Evolutionary conservation across 2,113 vertebrate genomes (phyloP), one percentile per base, ranked within the genome.

Genomic region (Rhabdomys dilectus): DNA sequence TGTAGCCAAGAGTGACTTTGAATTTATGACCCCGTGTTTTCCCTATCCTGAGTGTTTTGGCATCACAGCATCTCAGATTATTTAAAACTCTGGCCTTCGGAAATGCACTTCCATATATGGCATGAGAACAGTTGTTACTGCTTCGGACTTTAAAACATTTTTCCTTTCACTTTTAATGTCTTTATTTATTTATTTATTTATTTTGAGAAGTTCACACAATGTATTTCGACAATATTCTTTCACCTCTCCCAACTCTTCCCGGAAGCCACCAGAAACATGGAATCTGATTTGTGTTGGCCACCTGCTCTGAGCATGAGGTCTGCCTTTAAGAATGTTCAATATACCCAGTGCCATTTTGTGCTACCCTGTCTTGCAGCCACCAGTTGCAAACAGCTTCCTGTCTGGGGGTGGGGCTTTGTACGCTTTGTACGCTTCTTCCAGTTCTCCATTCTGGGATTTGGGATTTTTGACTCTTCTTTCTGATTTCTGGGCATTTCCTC

Each of bases 31-130:
- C 22, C 12, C 81, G 29, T 17, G n/a, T 13, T 62, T 62, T 39
- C 24, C 36, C 7, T 0, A 12, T 26, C n/a, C 22, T 8, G 17
- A 19, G 58, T 19, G 24, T 10, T 42, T 10, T 42, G 81, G 3
- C 24, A 10, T 84, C 17, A 42, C 58, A 84, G 36, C 15, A n/a
- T 60, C 22, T 60, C 36, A 82, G 36, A 60, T 60, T n/a, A 39
- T 42, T 62, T 62, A 29, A 42, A 62, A 84, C 56, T 84, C 80
- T 82, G 80, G n/a, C 53, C n/a, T 36, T 60, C n/a, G 39, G 22
- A 53, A 80, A 39, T 24, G 21, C 12, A 26, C 60, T 24, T 29
- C 1, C 12, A 39, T 42, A 29, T 22, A 42, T 60, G 36, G 56
- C 36, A 48, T 82, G 8, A 68, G 51, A 66, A 87, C 22, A 75